Conservation (phyloP, 2,113 vertebrate species). For the Gorilla gorilla region DNA sequence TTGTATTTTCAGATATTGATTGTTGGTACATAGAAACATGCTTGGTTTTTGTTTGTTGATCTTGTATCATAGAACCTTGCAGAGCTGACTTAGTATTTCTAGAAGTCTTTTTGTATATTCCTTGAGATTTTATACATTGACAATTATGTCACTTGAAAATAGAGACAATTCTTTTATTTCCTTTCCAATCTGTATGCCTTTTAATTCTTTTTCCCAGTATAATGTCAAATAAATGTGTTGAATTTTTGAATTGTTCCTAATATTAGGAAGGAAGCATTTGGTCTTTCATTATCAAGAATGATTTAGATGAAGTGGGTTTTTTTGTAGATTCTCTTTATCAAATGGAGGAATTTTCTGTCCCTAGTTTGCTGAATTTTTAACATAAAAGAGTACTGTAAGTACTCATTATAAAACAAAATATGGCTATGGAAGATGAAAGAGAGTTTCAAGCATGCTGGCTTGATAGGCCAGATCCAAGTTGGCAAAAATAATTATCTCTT, state of each 20-base stretch:
- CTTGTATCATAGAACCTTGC: not conserved
- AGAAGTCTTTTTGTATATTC: not conserved
- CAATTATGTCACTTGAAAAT: not conserved
- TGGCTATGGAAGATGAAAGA: not conserved
- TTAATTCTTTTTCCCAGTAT: not conserved
- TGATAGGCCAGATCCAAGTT: not conserved
- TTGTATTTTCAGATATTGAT: not conserved
- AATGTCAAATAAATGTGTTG: not conserved
- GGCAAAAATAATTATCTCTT: not conserved
- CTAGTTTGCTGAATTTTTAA: not conserved
- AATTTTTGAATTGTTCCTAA: not conserved
- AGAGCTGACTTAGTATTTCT: not conserved
- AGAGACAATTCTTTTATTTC: not conserved
- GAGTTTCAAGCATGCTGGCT: not conserved
- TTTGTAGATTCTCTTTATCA: not conserved
- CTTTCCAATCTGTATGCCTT: not conserved
- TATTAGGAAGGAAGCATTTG: not conserved
- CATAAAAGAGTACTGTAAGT: not conserved
- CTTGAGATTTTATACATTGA: not conserved
- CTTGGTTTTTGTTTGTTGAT: not conserved
- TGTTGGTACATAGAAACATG: not conserved
- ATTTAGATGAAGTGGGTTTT: not conserved
- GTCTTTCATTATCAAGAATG: not conserved
- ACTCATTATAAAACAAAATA: not conserved
- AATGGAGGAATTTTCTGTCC: not conserved